A percentile compares a stretch with the other conserved stretches of the same genome.
Conservation (phyloP, 2,797 vertebrate genomes). For the Rachycentron canadum region DNA sequence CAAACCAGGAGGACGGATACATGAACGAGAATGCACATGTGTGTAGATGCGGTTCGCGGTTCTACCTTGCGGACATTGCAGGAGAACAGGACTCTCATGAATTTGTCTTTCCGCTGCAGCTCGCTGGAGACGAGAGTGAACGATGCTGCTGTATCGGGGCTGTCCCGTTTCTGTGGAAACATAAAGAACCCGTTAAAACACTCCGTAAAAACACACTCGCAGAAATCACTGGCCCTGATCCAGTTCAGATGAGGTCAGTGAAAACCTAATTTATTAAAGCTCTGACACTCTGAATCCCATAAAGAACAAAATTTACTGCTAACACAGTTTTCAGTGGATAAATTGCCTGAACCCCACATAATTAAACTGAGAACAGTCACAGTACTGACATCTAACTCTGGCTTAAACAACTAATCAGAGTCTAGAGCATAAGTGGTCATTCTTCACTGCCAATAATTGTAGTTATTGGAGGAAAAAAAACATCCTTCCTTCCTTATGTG, state of each 20-base stretch:
- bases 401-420: background rate
- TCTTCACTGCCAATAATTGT: background rate
- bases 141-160: slow-evolving; percentile 85
- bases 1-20: slow-evolving; percentile 7
- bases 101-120: slow-evolving; percentile 97
- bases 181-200: background rate
- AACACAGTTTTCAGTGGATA: background rate
- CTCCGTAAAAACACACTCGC: background rate
- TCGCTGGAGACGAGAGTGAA: slow-evolving; percentile 93
- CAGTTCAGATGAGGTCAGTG: background rate
- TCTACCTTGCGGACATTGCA: slow-evolving; percentile 96
- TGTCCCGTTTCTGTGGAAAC: slow-evolving; percentile 88
- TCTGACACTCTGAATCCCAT: background rate
- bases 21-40: slow-evolving; percentile 16
- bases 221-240: background rate
- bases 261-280: background rate
- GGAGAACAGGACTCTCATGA: slow-evolving; percentile 97
- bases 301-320: background rate
- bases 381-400: background rate
- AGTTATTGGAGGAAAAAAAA: background rate
- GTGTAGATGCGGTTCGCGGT: background rate
- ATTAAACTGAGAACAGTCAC: background rate
- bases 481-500: too few relatives aligned
- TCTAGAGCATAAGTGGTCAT: background rate
- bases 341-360: background rate